Conservation (phyloP, 2,888 invertebrate genomes). For the Tillus elongatus region DNA sequence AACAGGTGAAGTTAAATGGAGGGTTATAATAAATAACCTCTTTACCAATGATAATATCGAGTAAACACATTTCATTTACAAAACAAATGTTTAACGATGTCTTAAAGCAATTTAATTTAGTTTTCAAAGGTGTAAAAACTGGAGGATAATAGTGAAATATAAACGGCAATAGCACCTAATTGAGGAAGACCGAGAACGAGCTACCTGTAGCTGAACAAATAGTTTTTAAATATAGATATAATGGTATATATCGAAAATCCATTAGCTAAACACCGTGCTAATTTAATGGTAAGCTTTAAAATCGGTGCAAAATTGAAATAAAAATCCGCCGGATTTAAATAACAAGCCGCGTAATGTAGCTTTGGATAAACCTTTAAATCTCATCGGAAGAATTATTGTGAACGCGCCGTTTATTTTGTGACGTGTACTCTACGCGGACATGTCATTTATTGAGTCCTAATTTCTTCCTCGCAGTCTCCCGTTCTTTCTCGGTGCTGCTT, state of each 20-base stretch:
- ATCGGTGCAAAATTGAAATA: conserved; percentile 33
- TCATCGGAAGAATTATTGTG: conserved; percentile 25
- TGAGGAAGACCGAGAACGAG: too few species aligned
- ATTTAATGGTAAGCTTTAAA: conserved; percentile 38
- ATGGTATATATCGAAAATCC: conserved; percentile 36
- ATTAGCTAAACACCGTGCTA: conserved; percentile 39
- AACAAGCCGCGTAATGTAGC: conserved; percentile 35
- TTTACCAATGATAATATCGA: too few species aligned
- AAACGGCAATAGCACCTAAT: too few species aligned
- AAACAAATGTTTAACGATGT: too few species aligned
- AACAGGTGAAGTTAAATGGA: too few species aligned
- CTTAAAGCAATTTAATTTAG: too few species aligned
- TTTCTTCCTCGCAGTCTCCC: conserved; percentile 16
- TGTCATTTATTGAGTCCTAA: conserved; percentile 25
- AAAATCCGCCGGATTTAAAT: conserved; percentile 36
- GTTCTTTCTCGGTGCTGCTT: conserved; percentile 16
- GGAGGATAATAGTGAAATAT: too few species aligned
- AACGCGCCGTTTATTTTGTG: conserved; percentile 22
- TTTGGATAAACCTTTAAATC: conserved; percentile 30
- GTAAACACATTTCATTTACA: too few species aligned
- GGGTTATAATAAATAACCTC: too few species aligned
- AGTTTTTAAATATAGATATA: background rate
- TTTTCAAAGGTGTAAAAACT: too few species aligned
- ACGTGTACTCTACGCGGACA: conserved; percentile 21
- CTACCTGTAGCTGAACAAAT: conserved; percentile 2